Conservation (phyloP, 2,113 vertebrate genomes). For the Cyanocitta stelleri region DNA sequence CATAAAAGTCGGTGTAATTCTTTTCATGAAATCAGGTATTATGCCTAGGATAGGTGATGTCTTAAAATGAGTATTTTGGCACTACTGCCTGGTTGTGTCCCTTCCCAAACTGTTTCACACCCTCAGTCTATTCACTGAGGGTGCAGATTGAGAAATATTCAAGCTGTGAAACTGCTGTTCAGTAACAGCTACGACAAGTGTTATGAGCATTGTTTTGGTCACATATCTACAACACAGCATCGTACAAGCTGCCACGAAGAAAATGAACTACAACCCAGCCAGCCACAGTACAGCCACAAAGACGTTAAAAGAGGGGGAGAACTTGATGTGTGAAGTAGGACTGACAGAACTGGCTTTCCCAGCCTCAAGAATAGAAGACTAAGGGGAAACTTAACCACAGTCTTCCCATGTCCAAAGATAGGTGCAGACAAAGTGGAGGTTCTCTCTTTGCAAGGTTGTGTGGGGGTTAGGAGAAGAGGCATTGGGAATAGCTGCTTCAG, state of each 20-base stretch:
- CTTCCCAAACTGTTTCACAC: background rate
- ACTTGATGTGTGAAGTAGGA: background rate
- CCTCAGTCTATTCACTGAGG: background rate
- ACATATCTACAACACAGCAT: background rate
- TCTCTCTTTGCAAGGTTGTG: background rate
- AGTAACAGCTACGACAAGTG: background rate
- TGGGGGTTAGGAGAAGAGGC: background rate
- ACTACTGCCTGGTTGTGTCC: background rate
- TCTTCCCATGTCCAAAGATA: background rate
- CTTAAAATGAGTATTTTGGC: background rate
- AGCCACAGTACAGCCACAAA: background rate
- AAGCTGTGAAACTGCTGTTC: background rate
- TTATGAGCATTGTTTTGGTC: background rate
- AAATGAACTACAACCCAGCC: background rate
- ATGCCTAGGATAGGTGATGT: background rate
- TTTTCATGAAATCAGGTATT: background rate
- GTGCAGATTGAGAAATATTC: background rate
- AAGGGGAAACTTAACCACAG: background rate
- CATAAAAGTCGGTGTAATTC: background rate
- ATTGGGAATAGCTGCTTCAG: background rate
- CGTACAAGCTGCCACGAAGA: background rate
- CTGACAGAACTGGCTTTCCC: background rate
- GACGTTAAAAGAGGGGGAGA: background rate
- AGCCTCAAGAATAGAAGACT: background rate
- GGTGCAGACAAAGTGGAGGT: background rate